Percentiles rank a stretch among this genome's conserved stretches.
These are phyloP conservation scores for Carassius carassius DNA, from an alignment of 2,113 vertebrate species.

Conservation along the genomic window DNA sequence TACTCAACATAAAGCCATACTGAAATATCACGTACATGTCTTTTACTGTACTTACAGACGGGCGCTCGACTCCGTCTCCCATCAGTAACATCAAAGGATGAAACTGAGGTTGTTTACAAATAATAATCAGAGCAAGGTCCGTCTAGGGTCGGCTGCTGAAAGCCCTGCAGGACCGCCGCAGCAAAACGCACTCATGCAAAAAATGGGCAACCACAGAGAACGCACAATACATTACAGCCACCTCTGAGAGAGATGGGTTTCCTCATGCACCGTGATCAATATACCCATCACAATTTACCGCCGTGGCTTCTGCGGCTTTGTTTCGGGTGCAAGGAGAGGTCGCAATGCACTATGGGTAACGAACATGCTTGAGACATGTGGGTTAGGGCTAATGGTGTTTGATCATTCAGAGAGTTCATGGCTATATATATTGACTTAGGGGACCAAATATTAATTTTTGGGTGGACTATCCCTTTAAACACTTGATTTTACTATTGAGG, in stretches of 20 bases:
- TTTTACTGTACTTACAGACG: background rate
- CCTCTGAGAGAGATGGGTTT: slow-evolving; percentile 21
- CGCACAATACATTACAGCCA: slow-evolving; percentile 27
- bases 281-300: slow-evolving; percentile 24
- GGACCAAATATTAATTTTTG: too few relatives aligned
- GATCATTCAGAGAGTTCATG: too few relatives aligned
- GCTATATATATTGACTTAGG: too few relatives aligned
- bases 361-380: background rate
- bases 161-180: background rate
- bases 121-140: slow-evolving; percentile 6
- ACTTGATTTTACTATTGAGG: background rate
- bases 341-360: background rate
- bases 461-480: background rate
- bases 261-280: slow-evolving; percentile 36
- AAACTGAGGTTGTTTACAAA: background rate
- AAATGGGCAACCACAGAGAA: slow-evolving; percentile 22
- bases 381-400: too few relatives aligned
- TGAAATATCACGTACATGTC: background rate
- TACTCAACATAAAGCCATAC: background rate
- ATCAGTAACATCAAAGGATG: slow-evolving; percentile 12
- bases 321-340: slow-evolving; percentile 1
- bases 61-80: background rate
- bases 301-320: background rate
- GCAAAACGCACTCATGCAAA: slow-evolving; percentile 38
- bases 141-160: slow-evolving; percentile 11